phyloP scores from a whole-genome alignment of 2,888 invertebrate genomes.

The Amphipyra tragopoginis region DNA sequence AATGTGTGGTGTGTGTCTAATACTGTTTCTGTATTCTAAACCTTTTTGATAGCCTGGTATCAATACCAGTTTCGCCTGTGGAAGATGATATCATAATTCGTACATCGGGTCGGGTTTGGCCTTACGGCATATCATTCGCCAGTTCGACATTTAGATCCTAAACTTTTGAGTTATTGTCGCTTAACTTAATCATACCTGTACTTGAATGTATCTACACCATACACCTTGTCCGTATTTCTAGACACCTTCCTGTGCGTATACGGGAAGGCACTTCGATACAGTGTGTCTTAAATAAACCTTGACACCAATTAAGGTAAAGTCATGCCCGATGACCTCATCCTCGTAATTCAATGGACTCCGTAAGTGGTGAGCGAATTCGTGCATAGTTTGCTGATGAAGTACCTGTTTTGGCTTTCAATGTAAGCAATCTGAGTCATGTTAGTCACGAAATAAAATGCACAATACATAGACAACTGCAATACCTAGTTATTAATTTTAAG shows the following conservation, averaged over 20 bases:
- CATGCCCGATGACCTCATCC: constrained; percentile 74
- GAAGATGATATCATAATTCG: too few relatives aligned
- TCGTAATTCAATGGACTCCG: constrained; percentile 64
- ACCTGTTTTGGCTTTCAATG: constrained; percentile 32
- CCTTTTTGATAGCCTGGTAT: too few relatives aligned
- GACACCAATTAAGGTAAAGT: constrained; percentile 72
- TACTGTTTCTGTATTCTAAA: too few relatives aligned
- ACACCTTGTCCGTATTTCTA: constrained; percentile 4
- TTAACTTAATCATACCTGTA: too few relatives aligned
- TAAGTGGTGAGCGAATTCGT: constrained; percentile 59
- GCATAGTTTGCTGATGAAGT: constrained; percentile 55
- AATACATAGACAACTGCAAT: too few relatives aligned
- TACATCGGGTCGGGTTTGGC: too few relatives aligned
- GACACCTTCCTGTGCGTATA: constrained; percentile 21
- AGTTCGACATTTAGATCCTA: too few relatives aligned
- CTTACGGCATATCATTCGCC: too few relatives aligned
- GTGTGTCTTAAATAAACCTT: constrained; percentile 62
- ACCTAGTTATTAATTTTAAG: too few relatives aligned
- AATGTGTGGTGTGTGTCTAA: too few relatives aligned
- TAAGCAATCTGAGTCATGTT: constrained; percentile 16
- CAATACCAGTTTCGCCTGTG: too few relatives aligned
- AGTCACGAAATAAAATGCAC: constrained; percentile 10
- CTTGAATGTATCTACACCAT: background rate
- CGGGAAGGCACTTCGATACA: constrained; percentile 5
- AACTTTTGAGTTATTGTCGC: too few relatives aligned